A percentile compares a stretch with the other conserved stretches of the same genome.
Conservation (phyloP, 2,113 vertebrate species). For the Poecilia latipinna region DNA sequence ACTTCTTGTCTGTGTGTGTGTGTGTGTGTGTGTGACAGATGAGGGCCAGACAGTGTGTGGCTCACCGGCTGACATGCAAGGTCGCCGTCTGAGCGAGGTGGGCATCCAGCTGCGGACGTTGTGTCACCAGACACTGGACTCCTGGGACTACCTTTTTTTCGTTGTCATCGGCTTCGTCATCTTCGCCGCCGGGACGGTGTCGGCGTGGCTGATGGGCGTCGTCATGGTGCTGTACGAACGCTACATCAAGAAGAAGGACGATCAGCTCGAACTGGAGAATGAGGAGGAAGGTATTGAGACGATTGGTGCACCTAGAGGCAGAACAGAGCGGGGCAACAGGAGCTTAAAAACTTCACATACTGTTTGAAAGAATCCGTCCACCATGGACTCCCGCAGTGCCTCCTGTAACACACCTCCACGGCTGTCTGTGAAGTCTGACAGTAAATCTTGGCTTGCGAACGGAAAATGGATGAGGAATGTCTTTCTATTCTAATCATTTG, state of each 20-base stretch:
- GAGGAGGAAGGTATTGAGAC: conserved; percentile 58
- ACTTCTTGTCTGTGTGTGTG: background rate
- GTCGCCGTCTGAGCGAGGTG: conserved; percentile 75
- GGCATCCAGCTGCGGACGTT: conserved; percentile 83
- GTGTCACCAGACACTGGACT: conserved; percentile 86
- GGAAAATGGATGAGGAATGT: conserved; percentile 28
- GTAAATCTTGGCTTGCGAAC: conserved; percentile 6
- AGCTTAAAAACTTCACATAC: conserved; percentile 58
- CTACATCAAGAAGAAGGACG: conserved; percentile 74
- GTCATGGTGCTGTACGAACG: conserved; percentile 85
- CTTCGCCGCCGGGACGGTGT: conserved; percentile 85
- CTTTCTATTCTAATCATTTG: conserved; percentile 22
- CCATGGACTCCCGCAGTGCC: conserved; percentile 66
- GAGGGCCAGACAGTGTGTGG: conserved; percentile 79
- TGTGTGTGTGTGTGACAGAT: conserved; percentile 67
- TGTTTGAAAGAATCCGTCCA: conserved; percentile 41
- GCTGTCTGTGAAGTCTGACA: conserved; percentile 40
- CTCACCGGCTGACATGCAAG: conserved; percentile 69
- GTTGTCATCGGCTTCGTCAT: conserved; percentile 89
- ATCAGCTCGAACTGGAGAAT: conserved; percentile 70
- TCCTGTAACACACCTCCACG: conserved; percentile 45
- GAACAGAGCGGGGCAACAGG: conserved; percentile 60
- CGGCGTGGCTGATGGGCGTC: conserved; percentile 86
- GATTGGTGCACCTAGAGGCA: conserved; percentile 15
- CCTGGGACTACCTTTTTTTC: conserved; percentile 88